Percentiles rank a stretch among this genome's conserved stretches.
These are phyloP conservation scores for Muschampia plurimacula DNA, from an alignment of 2,888 invertebrate genomes.

Conservation along the genomic window DNA sequence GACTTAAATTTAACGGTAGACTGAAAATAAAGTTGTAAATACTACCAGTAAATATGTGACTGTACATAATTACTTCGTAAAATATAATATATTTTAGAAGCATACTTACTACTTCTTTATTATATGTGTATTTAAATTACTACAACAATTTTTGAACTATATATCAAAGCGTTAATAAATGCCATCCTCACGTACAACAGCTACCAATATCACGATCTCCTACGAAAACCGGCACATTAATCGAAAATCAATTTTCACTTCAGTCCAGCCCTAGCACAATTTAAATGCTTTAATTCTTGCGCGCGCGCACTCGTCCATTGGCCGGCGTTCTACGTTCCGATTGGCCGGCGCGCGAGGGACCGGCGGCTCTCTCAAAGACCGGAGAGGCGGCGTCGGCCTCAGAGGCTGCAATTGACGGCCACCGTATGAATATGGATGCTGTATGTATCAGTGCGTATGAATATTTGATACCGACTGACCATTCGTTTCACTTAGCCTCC, in stretches of 20 bases:
- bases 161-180: not conserved
- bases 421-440: constrained; percentile 78
- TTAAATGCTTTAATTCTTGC: constrained; percentile 71
- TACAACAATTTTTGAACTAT: no score
- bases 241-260: constrained; percentile 39
- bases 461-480: constrained; percentile 33
- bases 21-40: no score
- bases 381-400: constrained; percentile 69
- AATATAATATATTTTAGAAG: no score
- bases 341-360: constrained; percentile 63
- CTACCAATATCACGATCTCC: not conserved
- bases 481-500: not conserved
- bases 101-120: no score
- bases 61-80: no score
- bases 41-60: no score
- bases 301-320: constrained; percentile 63
- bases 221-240: not conserved
- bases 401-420: constrained; percentile 69
- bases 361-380: constrained; percentile 72
- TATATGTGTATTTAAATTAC: no score
- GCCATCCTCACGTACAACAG: not conserved
- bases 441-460: constrained; percentile 34
- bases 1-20: no score
- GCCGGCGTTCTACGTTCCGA: constrained; percentile 61
- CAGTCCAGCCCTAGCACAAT: constrained; percentile 63